Conservation (phyloP, 2,113 vertebrate species). For the Dasyurus viverrinus region DNA sequence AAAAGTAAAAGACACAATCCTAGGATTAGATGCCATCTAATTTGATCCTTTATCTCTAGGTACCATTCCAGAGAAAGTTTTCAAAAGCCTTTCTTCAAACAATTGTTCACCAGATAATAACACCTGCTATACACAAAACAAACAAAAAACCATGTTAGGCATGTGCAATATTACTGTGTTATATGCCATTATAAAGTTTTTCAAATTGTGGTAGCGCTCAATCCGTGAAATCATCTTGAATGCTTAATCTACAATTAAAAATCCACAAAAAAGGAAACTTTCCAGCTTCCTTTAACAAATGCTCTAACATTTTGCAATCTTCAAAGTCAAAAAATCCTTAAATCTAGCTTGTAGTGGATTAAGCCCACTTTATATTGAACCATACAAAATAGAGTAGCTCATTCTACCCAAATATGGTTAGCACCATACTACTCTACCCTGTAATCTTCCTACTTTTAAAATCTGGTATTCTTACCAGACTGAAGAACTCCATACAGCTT, state of each 20-base stretch:
- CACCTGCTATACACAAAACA: background rate
- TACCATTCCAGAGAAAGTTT: slow-evolving; percentile 8
- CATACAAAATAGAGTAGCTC: background rate
- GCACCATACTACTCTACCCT: no score
- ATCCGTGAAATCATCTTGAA: slow-evolving; percentile 25
- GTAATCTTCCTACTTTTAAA: slow-evolving; percentile 14
- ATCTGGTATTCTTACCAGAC: background rate
- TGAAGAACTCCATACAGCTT: slow-evolving; percentile 33
- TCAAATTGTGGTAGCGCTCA: slow-evolving; percentile 8
- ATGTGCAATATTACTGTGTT: background rate
- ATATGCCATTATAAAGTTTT: background rate
- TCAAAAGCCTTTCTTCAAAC: background rate
- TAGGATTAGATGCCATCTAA: background rate
- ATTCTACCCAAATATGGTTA: no score
- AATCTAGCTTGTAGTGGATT: slow-evolving; percentile 25
- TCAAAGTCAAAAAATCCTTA: slow-evolving; percentile 4
- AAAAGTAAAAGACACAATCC: background rate
- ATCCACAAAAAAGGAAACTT: background rate
- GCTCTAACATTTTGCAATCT: background rate
- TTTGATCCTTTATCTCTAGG: background rate
- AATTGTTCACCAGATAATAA: background rate
- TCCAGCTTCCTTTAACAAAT: background rate
- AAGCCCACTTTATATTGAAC: slow-evolving; percentile 4
- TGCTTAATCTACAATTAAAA: background rate
- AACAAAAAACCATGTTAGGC: background rate